A percentile compares a stretch with the other conserved stretches of the same genome.
phyloP scores from a whole-genome alignment of 2,113 vertebrate species.

The Lophius piscatorius region DNA sequence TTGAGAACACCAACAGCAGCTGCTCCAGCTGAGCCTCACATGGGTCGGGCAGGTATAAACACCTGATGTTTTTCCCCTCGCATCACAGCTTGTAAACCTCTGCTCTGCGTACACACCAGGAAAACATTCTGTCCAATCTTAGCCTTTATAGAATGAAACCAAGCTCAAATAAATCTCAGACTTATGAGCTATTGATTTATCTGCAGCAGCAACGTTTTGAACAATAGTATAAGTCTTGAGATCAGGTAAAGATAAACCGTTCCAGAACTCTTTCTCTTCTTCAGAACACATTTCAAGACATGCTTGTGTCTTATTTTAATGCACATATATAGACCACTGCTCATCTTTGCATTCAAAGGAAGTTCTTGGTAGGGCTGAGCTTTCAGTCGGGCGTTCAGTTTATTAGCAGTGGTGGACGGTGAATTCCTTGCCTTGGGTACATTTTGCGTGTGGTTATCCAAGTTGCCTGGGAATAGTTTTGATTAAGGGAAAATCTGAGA shows the following conservation, averaged over 20 bases:
- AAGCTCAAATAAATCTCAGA: too few relatives aligned
- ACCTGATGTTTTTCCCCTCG: neutral
- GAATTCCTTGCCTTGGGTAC: conserved; percentile 11
- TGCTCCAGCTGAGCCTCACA: too few relatives aligned
- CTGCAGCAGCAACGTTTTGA: neutral
- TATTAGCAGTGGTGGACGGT: conserved; percentile 11
- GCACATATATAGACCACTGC: neutral
- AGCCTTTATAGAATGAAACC: too few relatives aligned
- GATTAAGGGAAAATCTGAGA: conserved; percentile 60
- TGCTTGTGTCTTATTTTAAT: neutral
- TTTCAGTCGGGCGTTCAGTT: conserved; percentile 4
- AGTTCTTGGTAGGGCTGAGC: too few relatives aligned
- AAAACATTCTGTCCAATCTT: neutral
- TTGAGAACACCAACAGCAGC: too few relatives aligned
- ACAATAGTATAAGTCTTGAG: too few relatives aligned
- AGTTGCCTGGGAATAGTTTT: conserved; percentile 62
- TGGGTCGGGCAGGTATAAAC: conserved; percentile 19
- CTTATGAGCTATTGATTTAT: conserved; percentile 5
- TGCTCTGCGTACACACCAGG: neutral
- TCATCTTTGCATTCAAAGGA: conserved; percentile 7
- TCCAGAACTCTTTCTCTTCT: too few relatives aligned
- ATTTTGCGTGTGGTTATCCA: conserved; percentile 48
- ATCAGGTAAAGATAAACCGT: too few relatives aligned
- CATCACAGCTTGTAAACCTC: neutral
- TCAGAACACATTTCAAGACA: neutral